A percentile compares a stretch with the other conserved stretches of the same genome.
phyloP scores from a whole-genome alignment of 2,113 vertebrate genomes.

The Oryzias celebensis region DNA sequence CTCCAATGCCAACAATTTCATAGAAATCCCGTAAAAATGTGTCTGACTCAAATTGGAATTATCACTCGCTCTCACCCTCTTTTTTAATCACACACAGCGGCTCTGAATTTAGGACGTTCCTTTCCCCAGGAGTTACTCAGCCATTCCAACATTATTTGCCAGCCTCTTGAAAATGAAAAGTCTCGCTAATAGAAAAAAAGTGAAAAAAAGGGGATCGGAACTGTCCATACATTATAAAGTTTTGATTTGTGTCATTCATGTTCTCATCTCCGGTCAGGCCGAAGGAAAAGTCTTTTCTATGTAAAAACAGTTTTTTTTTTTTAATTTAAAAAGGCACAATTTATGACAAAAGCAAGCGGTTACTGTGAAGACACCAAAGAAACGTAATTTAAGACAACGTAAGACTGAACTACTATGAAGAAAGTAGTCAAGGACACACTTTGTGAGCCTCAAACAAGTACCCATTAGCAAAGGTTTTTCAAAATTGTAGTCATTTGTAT shows the following conservation, averaged over 20 bases:
- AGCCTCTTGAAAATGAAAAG: conserved; percentile 14
- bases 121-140: conserved; percentile 40
- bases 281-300: too few relatives aligned
- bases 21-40: conserved; percentile 2
- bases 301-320: neutral
- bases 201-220: neutral
- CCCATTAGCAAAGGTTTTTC: neutral
- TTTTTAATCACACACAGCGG: conserved; percentile 46
- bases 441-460: neutral
- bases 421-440: conserved; percentile 2
- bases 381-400: neutral
- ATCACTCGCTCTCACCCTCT: conserved; percentile 22
- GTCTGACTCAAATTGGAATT: conserved; percentile 5
- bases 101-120: conserved; percentile 28
- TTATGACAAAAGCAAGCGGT: neutral
- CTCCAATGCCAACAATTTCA: neutral
- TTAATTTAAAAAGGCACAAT: neutral
- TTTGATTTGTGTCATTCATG: too few relatives aligned
- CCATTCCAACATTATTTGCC: conserved; percentile 7
- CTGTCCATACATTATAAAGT: too few relatives aligned
- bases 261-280: neutral
- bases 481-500: conserved; percentile 28
- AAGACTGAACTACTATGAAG: conserved; percentile 5
- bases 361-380: neutral
- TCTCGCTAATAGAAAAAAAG: neutral